These are phyloP conservation scores for Cantharis rustica DNA, from an alignment of 2,888 invertebrate genomes.

Conservation along the genomic window DNA sequence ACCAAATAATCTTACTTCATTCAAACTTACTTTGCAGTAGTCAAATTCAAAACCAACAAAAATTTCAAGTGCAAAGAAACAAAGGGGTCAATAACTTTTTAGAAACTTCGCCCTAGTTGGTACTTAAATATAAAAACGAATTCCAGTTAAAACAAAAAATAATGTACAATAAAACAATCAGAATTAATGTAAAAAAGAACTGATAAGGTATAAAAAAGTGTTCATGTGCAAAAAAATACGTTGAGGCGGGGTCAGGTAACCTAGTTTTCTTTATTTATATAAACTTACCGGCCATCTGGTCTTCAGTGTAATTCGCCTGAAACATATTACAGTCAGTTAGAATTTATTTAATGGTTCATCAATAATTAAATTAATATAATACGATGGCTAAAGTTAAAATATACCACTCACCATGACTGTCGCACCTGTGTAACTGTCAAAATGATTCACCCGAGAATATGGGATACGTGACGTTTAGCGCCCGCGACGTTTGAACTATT, in stretches of 20 bases:
- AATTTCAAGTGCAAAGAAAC: not conserved
- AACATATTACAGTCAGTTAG: slow-evolving; percentile 48
- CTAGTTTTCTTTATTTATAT: slow-evolving; percentile 50
- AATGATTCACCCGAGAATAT: slow-evolving; percentile 28
- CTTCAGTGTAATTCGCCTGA: slow-evolving; percentile 87
- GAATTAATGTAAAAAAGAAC: not conserved
- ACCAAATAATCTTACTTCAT: slow-evolving; percentile 25
- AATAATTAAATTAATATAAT: slow-evolving; percentile 3
- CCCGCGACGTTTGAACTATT: not conserved
- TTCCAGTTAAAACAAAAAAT: not conserved
- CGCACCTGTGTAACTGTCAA: slow-evolving; percentile 41
- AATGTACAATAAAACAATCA: not conserved
- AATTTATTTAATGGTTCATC: slow-evolving; percentile 10
- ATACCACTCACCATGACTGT: slow-evolving; percentile 43
- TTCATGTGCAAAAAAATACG: slow-evolving; percentile 36
- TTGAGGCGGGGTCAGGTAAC: slow-evolving; percentile 55
- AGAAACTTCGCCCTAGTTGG: not conserved
- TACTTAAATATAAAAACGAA: not conserved
- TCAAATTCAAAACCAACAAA: not conserved
- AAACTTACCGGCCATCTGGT: slow-evolving; percentile 89
- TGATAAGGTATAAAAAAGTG: not conserved
- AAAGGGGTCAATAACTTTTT: not conserved
- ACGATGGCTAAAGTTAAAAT: slow-evolving; percentile 56
- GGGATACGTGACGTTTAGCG: not conserved
- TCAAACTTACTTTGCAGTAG: not conserved